A percentile compares a stretch with the other conserved stretches of the same genome.
phyloP scores from a whole-genome alignment of 2,113 vertebrate species.

The Xyrauchen texanus region DNA sequence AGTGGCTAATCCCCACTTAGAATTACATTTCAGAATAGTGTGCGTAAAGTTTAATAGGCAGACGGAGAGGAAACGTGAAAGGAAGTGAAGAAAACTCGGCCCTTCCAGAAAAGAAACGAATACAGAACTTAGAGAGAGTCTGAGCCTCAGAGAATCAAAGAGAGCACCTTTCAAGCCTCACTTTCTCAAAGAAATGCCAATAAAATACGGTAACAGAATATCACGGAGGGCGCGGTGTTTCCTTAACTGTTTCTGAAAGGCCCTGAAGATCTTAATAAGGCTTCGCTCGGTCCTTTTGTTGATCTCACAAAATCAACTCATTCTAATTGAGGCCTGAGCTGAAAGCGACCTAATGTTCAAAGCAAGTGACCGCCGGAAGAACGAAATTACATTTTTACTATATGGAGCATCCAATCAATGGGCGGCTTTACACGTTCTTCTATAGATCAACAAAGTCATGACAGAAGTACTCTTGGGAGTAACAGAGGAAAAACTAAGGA shows the following conservation, averaged over 20 bases:
- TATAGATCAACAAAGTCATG: conserved; percentile 79
- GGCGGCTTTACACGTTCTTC: conserved; percentile 70
- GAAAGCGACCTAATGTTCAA: conserved; percentile 90
- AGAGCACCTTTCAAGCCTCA: conserved; percentile 56
- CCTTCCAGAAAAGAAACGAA: conserved; percentile 57
- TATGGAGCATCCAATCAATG: conserved; percentile 73
- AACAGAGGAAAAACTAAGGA: conserved; percentile 69
- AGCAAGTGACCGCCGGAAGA: conserved; percentile 77
- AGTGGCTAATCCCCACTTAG: conserved; percentile 78
- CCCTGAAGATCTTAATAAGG: conserved; percentile 75
- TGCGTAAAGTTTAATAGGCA: conserved; percentile 78
- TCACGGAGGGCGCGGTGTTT: conserved; percentile 74
- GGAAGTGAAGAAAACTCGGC: conserved; percentile 56
- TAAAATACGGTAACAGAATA: conserved; percentile 77
- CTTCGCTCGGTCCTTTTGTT: conserved; percentile 78
- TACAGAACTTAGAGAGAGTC: conserved; percentile 53
- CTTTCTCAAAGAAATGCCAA: conserved; percentile 71
- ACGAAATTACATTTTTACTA: conserved; percentile 74
- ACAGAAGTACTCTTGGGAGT: conserved; percentile 73
- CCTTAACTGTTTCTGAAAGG: conserved; percentile 77
- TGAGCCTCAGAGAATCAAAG: conserved; percentile 71
- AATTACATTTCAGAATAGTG: conserved; percentile 80
- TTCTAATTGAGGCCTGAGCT: conserved; percentile 81
- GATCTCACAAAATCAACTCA: conserved; percentile 80
- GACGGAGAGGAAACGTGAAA: conserved; percentile 62